A percentile compares a stretch with the other conserved stretches of the same genome.
These are phyloP conservation scores for Teleopsis dalmanni DNA, from an alignment of 1,140 invertebrate species.

Conservation along the genomic window DNA sequence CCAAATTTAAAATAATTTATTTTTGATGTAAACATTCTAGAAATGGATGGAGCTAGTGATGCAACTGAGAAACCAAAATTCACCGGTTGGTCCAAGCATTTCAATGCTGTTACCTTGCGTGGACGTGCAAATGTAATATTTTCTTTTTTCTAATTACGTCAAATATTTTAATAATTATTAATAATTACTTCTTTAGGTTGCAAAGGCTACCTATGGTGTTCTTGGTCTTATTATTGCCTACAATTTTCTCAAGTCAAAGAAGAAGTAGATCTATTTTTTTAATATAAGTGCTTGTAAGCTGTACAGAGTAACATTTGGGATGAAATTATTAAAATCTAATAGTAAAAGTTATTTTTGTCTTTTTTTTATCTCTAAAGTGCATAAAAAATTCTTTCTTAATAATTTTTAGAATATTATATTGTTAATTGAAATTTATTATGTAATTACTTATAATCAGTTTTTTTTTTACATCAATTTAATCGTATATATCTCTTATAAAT, in stretches of 20 bases:
- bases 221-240: slow-evolving; percentile 52
- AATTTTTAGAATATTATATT: too few species aligned
- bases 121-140: slow-evolving; percentile 63
- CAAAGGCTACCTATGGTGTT: slow-evolving; percentile 56
- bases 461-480: too few species aligned
- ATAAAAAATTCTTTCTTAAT: too few species aligned
- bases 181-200: slow-evolving; percentile 47
- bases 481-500: too few species aligned
- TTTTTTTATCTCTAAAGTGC: too few species aligned
- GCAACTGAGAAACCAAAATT: slow-evolving; percentile 53
- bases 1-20: too few species aligned
- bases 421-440: too few species aligned
- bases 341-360: too few species aligned
- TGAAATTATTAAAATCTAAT: too few species aligned
- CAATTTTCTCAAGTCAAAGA: slow-evolving; percentile 53
- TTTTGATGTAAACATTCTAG: background rate
- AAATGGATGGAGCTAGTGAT: slow-evolving; percentile 60
- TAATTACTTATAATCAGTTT: too few species aligned
- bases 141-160: slow-evolving; percentile 16
- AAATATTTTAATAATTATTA: slow-evolving; percentile 5
- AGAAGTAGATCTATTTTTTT: slow-evolving; percentile 43
- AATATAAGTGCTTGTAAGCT: background rate
- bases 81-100: slow-evolving; percentile 54
- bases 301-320: too few species aligned
- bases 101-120: slow-evolving; percentile 53